Evolutionary conservation across 92 coral and sea anemone species (phyloP).

Genomic region (Diadumene lineata): DNA sequence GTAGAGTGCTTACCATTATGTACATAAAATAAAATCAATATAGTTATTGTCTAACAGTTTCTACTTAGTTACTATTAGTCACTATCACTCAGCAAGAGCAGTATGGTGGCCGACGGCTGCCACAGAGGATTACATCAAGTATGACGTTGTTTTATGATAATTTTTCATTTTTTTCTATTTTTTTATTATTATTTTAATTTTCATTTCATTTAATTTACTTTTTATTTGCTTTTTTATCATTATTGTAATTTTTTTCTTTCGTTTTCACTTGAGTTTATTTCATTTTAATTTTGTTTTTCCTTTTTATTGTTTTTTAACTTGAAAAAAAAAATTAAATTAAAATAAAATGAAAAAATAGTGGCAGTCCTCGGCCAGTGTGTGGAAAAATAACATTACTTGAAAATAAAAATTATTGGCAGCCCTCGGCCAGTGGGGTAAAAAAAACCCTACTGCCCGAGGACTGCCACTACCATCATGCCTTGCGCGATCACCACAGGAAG

Average conservation of each 20-base stretch:
- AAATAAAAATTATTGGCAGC: neutral
- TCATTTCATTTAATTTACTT: neutral
- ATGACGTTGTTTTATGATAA: neutral
- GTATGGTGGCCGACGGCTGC: slow-evolving; percentile 10
- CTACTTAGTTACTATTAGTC: no score
- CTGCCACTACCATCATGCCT: slow-evolving; percentile 54
- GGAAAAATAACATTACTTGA: no score
- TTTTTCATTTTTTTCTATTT: neutral
- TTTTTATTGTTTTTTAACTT: slow-evolving; percentile 2
- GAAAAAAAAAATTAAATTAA: neutral
- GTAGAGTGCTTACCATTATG: no score
- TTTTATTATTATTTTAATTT: neutral
- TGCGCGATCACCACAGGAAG: slow-evolving; percentile 29
- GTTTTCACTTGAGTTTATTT: slow-evolving; percentile 21
- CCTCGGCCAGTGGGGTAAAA: slow-evolving; percentile 3
- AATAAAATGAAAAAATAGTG: slow-evolving; percentile 15
- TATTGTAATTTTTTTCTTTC: no score
- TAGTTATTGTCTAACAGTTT: no score
- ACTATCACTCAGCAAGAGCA: no score
- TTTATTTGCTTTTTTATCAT: no score
- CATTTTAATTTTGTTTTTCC: no score
- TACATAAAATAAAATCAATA: no score
- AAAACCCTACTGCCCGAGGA: neutral
- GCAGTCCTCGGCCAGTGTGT: slow-evolving; percentile 51
- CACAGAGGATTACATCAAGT: neutral